phyloP scores from a whole-genome alignment of 2,888 invertebrate species.

The Stenodera caucasica region DNA sequence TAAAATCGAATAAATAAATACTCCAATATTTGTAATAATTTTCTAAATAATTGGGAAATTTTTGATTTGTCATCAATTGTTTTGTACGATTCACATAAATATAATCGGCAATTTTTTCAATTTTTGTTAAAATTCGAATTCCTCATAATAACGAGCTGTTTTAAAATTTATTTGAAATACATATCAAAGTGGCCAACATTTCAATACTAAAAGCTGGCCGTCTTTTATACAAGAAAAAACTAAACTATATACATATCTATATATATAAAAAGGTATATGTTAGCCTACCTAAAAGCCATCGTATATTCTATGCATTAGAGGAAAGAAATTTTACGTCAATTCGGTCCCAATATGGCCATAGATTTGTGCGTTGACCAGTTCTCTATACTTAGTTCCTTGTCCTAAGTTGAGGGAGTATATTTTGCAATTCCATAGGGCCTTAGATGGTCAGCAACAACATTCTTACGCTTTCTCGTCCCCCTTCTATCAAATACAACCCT shows the following conservation, averaged over 20 bases:
- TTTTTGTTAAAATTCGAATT: background rate
- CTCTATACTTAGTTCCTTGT: slow-evolving; percentile 32
- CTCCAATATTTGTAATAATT: background rate
- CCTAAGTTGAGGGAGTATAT: slow-evolving; percentile 45
- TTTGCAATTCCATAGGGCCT: slow-evolving; percentile 53
- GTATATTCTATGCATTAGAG: slow-evolving; percentile 53
- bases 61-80: background rate
- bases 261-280: background rate
- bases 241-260: too few relatives aligned
- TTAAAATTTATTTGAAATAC: slow-evolving; percentile 50
- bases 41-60: background rate
- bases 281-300: slow-evolving; percentile 42
- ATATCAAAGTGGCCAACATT: slow-evolving; percentile 49
- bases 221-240: slow-evolving; percentile 24
- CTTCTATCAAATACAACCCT: slow-evolving; percentile 45
- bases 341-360: slow-evolving; percentile 23
- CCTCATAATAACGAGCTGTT: slow-evolving; percentile 28
- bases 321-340: slow-evolving; percentile 41
- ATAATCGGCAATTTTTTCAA: slow-evolving; percentile 18
- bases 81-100: slow-evolving; percentile 15
- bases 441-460: slow-evolving; percentile 51
- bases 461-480: slow-evolving; percentile 26
- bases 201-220: slow-evolving; percentile 47
- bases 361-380: slow-evolving; percentile 24
- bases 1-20: background rate